A percentile compares a stretch with the other conserved stretches of the same genome.
Conservation (phyloP, 2,797 vertebrate species). For the Mus caroli region DNA sequence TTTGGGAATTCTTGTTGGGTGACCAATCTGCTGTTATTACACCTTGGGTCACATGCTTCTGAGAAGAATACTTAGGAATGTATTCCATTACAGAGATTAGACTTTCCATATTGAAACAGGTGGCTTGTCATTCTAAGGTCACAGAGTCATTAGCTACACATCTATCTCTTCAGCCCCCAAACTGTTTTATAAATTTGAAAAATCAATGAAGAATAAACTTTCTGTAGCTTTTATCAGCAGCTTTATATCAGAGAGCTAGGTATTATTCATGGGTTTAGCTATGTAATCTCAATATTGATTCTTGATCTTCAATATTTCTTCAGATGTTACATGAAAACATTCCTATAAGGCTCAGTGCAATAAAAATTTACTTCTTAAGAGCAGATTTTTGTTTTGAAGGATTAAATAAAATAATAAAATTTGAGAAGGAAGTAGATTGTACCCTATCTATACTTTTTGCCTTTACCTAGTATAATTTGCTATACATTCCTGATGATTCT, state of each 20-base stretch:
- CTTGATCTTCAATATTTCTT: constrained; percentile 13
- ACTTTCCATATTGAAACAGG: background rate
- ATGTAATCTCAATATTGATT: constrained; percentile 51
- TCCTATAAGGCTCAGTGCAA: background rate
- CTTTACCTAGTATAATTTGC: background rate
- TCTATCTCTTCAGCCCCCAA: too few species aligned
- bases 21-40: background rate
- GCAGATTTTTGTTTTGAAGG: constrained; percentile 33
- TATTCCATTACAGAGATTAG: background rate
- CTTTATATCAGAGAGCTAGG: constrained; percentile 27
- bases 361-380: constrained; percentile 52
- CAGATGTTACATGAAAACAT: constrained; percentile 58
- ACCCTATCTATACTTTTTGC: background rate
- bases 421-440: background rate
- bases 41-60: background rate
- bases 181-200: background rate
- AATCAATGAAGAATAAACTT: background rate
- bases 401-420: background rate
- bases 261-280: constrained; percentile 23
- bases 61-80: background rate
- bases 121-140: background rate
- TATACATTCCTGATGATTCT: constrained; percentile 4
- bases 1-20: background rate
- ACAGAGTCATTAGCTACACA: background rate
- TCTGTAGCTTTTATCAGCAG: background rate